Conservation (phyloP, 2,113 vertebrate genomes). For the Steatornis caripensis region DNA sequence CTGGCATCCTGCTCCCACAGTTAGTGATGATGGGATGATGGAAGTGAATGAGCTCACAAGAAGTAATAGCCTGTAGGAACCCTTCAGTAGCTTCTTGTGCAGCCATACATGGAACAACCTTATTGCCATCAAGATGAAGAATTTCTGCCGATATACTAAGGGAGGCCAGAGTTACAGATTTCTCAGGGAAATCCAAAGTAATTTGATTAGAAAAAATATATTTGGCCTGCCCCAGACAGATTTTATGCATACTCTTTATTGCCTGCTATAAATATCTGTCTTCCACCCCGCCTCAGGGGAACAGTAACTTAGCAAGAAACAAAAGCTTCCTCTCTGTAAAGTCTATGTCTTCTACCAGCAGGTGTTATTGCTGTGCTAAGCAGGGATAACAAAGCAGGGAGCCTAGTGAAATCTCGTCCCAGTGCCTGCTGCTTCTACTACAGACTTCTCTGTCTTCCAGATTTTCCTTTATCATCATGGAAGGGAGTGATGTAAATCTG, state of each 20-base stretch:
- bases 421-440: neutral
- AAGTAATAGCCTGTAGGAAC: neutral
- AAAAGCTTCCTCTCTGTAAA: neutral
- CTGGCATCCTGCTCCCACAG: neutral
- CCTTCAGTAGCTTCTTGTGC: neutral
- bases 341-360: neutral
- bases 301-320: neutral
- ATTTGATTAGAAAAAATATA: neutral
- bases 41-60: neutral
- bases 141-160: neutral
- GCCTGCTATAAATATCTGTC: constrained; percentile 8
- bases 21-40: neutral
- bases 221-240: neutral
- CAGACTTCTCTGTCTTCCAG: neutral
- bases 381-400: neutral
- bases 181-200: constrained; percentile 16
- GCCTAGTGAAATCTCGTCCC: neutral
- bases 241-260: neutral
- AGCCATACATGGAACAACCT: neutral
- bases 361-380: neutral
- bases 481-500: neutral
- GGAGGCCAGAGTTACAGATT: neutral
- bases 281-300: neutral
- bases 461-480: neutral
- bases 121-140: neutral